Percentiles rank a stretch among this genome's conserved stretches.
Conservation (phyloP, 2,113 vertebrate species). For the Sinocyclocheilus anshuiensis region DNA sequence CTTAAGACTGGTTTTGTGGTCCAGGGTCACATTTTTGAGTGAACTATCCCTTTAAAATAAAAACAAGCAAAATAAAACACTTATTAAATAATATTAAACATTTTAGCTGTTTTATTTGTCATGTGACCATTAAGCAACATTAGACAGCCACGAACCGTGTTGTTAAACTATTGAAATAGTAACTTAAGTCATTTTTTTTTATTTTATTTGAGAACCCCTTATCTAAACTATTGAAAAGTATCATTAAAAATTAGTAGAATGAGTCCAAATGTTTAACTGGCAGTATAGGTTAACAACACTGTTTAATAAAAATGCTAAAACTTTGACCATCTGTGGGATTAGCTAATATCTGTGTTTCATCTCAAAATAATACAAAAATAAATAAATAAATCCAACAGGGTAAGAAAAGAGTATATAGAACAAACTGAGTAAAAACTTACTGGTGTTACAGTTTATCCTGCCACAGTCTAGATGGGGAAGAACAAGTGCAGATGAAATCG, state of each 20-base stretch:
- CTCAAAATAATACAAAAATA: slow-evolving; percentile 10
- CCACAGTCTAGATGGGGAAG: slow-evolving; percentile 99
- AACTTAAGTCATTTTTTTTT: too few species aligned
- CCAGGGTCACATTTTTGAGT: too few species aligned
- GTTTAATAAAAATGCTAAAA: neutral
- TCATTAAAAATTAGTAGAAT: neutral
- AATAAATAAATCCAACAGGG: slow-evolving; percentile 63
- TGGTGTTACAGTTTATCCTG: slow-evolving; percentile 99
- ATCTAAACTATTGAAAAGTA: neutral
- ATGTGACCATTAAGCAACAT: too few species aligned
- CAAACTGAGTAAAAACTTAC: slow-evolving; percentile 98
- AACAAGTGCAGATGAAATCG: slow-evolving; percentile 99
- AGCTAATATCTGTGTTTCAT: slow-evolving; percentile 31
- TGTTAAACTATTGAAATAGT: too few species aligned
- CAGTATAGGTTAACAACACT: neutral
- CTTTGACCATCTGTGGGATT: neutral
- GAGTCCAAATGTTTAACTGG: neutral
- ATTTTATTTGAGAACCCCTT: too few species aligned
- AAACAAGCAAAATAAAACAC: too few species aligned
- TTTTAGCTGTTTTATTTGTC: too few species aligned
- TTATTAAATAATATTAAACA: too few species aligned
- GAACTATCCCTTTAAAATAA: too few species aligned
- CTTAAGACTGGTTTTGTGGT: too few species aligned
- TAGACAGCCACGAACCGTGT: too few species aligned
- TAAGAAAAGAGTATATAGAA: slow-evolving; percentile 77